Conservation (phyloP, 1,140 invertebrate species). For the Zaprionus africanus region DNA sequence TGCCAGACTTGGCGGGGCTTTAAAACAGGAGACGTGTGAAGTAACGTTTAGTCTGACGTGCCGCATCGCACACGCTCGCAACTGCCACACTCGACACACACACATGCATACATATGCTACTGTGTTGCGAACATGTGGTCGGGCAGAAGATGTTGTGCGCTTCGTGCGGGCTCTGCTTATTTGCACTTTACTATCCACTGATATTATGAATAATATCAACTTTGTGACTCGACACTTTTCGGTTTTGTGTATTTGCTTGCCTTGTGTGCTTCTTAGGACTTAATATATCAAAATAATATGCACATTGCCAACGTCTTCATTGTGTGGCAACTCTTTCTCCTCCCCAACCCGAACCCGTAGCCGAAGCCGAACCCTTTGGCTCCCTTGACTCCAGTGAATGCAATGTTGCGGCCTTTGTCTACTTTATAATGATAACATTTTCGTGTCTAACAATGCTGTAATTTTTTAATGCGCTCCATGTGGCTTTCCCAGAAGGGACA, state of each 20-base stretch:
- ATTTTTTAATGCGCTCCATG: conserved; percentile 61
- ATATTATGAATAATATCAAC: conserved; percentile 69
- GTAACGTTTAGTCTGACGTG: conserved; percentile 67
- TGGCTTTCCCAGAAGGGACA: conserved; percentile 42
- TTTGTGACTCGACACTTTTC: conserved; percentile 65
- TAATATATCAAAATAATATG: conserved; percentile 54
- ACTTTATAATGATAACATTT: conserved; percentile 83
- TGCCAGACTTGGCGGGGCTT: conserved; percentile 23
- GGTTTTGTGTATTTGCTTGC: conserved; percentile 6
- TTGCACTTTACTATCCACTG: conserved; percentile 39
- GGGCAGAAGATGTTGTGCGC: conserved; percentile 1
- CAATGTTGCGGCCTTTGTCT: conserved; percentile 62
- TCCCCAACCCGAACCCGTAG: not conserved
- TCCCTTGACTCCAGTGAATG: conserved; percentile 38
- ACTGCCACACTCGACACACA: not conserved
- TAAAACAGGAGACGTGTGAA: conserved; percentile 75
- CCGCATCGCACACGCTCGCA: conserved; percentile 25
- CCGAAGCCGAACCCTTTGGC: not conserved
- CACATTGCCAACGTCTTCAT: conserved; percentile 41
- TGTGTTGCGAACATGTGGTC: conserved; percentile 44
- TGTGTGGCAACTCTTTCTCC: conserved; percentile 52
- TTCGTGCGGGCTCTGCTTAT: conserved; percentile 48
- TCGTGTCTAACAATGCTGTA: conserved; percentile 76
- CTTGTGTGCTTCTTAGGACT: conserved; percentile 18
- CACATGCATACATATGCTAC: conserved; percentile 9